These are phyloP conservation scores for Araneus ventricosus DNA, from an alignment of 1,140 invertebrate species.

Conservation along the genomic window DNA sequence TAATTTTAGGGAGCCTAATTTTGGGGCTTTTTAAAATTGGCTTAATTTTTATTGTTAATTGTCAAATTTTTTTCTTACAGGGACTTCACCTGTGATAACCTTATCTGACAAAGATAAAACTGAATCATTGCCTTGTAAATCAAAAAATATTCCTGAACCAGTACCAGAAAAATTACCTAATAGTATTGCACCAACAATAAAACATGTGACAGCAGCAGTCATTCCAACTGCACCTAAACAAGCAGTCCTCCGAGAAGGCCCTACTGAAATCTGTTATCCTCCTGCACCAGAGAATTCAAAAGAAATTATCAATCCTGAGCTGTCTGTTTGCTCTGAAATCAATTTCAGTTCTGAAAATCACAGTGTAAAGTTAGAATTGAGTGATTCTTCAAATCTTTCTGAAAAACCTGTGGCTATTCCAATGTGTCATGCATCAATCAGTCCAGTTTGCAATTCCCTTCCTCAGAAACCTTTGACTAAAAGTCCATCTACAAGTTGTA, in stretches of 20 bases:
- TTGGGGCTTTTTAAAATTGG: neutral
- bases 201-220: conserved; percentile 69
- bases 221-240: conserved; percentile 74
- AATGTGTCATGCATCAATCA: neutral
- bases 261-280: conserved; percentile 31
- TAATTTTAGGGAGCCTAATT: neutral
- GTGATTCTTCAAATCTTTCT: neutral
- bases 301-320: neutral
- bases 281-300: conserved; percentile 17
- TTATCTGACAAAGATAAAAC: conserved; percentile 14
- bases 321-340: neutral
- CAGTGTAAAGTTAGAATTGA: conserved; percentile 50
- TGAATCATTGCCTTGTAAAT: conserved; percentile 35
- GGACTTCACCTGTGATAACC: conserved; percentile 65
- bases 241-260: conserved; percentile 8
- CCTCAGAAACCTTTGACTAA: conserved; percentile 3
- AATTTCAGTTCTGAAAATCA: neutral
- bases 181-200: conserved; percentile 24
- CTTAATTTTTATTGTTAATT: conserved; percentile 30
- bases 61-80: neutral
- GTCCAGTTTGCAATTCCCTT: neutral
- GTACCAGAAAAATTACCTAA: neutral
- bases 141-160: neutral
- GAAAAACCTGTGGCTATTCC: neutral
- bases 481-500: conserved; percentile 42